These are phyloP conservation scores for Leucozona laternaria DNA, from an alignment of 2,888 invertebrate species.

Conservation along the genomic window DNA sequence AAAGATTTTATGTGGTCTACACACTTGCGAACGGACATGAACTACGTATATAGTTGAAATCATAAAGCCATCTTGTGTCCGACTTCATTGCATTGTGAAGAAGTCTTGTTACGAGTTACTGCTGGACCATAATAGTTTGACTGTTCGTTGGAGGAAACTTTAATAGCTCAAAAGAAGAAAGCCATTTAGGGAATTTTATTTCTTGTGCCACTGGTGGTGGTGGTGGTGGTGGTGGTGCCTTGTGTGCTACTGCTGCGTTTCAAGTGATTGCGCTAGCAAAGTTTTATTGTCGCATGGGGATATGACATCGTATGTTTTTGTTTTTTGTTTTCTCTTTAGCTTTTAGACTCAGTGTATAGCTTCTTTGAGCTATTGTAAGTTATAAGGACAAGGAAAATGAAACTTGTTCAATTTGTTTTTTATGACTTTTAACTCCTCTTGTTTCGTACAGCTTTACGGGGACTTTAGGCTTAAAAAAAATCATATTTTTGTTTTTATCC, in stretches of 20 bases:
- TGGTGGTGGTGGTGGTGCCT: background rate
- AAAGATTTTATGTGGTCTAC: conserved; percentile 55
- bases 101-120: conserved; percentile 31
- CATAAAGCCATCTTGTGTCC: conserved; percentile 66
- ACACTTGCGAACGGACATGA: conserved; percentile 53
- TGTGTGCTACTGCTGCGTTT: conserved; percentile 80
- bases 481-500: conserved; percentile 32
- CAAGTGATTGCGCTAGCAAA: conserved; percentile 77
- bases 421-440: background rate
- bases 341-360: background rate
- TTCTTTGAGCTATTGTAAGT: conserved; percentile 28
- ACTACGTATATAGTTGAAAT: conserved; percentile 47
- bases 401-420: conserved; percentile 6
- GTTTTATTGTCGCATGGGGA: conserved; percentile 61
- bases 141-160: conserved; percentile 37
- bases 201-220: conserved; percentile 75
- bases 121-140: conserved; percentile 28
- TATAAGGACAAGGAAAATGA: background rate
- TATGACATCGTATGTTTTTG: conserved; percentile 30
- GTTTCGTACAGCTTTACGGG: background rate
- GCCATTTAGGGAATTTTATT: conserved; percentile 79
- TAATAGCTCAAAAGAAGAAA: conserved; percentile 65
- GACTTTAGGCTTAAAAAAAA: conserved; percentile 43
- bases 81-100: conserved; percentile 38
- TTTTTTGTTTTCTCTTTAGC: conserved; percentile 24